phyloP scores from a whole-genome alignment of 2,113 vertebrate species.

The Onychorhynchus coronatus region DNA sequence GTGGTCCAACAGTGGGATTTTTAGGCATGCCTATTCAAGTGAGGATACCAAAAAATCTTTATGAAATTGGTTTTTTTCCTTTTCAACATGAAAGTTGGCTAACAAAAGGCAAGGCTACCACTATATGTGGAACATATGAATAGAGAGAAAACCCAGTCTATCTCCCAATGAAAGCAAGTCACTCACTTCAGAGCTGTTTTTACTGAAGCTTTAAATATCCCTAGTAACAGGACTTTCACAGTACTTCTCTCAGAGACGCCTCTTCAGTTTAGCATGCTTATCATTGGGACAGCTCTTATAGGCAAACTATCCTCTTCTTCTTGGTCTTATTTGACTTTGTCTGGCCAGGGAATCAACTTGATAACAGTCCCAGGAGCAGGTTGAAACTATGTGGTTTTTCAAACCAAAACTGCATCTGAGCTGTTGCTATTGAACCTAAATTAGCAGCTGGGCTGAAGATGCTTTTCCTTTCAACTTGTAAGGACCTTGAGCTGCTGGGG shows the following conservation, averaged over 20 bases:
- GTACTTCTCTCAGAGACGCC: neutral
- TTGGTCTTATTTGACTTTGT: neutral
- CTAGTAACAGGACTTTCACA: constrained; percentile 46
- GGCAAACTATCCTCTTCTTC: neutral
- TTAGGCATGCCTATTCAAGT: constrained; percentile 36
- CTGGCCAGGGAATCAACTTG: neutral
- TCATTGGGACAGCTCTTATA: neutral
- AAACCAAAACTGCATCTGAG: neutral
- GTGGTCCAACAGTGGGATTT: neutral
- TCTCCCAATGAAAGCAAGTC: constrained; percentile 33
- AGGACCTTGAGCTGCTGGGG: neutral
- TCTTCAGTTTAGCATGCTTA: constrained; percentile 39
- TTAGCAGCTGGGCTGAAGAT: neutral
- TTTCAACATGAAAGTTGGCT: constrained; percentile 28
- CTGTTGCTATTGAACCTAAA: neutral
- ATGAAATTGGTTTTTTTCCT: constrained; percentile 36
- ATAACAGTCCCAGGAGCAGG: neutral
- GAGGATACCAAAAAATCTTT: neutral
- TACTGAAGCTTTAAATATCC: constrained; percentile 60
- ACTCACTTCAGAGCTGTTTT: constrained; percentile 25
- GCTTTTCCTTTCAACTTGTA: neutral
- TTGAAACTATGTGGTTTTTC: neutral
- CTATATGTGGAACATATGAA: constrained; percentile 43
- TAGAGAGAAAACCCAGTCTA: constrained; percentile 46
- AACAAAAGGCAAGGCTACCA: constrained; percentile 42